Conservation (phyloP, 2,113 vertebrate species). For the Sander lucioperca region DNA sequence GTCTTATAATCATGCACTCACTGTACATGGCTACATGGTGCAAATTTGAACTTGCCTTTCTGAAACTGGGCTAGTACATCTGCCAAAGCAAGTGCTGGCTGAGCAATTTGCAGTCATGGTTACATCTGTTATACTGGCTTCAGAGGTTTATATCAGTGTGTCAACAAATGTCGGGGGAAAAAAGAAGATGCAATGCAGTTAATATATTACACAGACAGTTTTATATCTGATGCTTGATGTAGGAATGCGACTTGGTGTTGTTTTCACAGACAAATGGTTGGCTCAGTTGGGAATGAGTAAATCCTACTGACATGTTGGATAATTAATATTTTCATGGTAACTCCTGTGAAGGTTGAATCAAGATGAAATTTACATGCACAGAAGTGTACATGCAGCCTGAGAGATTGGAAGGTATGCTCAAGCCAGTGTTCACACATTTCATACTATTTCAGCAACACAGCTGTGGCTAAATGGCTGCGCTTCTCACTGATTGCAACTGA, state of each 20-base stretch:
- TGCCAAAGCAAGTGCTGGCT: slow-evolving; percentile 44
- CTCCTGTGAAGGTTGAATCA: slow-evolving; percentile 8
- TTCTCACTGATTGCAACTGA: slow-evolving; percentile 59
- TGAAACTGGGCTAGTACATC: slow-evolving; percentile 38
- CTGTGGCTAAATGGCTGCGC: slow-evolving; percentile 44
- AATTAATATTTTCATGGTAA: not conserved
- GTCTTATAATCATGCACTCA: slow-evolving; percentile 19
- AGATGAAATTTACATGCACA: not conserved
- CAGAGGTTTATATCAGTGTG: slow-evolving; percentile 26
- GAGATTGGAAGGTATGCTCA: not conserved
- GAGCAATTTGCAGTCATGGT: slow-evolving; percentile 43
- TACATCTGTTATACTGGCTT: slow-evolving; percentile 49
- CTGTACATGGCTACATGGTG: not conserved
- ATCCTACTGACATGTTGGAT: not conserved
- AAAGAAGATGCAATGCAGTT: not conserved
- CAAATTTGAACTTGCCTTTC: slow-evolving; percentile 30
- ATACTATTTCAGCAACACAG: slow-evolving; percentile 18
- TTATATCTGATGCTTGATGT: not conserved
- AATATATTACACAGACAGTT: not conserved
- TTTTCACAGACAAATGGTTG: not conserved
- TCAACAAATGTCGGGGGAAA: not conserved
- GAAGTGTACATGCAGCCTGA: not conserved
- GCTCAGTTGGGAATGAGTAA: not conserved
- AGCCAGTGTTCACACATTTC: slow-evolving; percentile 16
- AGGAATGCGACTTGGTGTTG: not conserved